Percentiles rank a stretch among this genome's conserved stretches.
These are phyloP conservation scores for Cephonodes hylas DNA, from an alignment of 2,888 invertebrate species.

Conservation along the genomic window DNA sequence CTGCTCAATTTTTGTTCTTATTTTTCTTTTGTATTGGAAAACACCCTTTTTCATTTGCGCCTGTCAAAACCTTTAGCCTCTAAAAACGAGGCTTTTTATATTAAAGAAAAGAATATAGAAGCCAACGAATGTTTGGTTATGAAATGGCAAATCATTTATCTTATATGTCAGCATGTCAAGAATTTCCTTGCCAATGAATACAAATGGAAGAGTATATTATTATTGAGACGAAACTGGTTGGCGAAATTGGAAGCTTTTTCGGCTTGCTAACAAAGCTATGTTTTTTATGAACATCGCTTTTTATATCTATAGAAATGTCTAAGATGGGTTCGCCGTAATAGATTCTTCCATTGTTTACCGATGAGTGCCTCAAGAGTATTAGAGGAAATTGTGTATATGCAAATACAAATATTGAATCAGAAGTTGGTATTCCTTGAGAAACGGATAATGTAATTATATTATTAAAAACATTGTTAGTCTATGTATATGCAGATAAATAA, in stretches of 20 bases:
- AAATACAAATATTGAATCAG: neutral
- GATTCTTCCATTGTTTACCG: neutral
- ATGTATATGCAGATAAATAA: too few relatives aligned
- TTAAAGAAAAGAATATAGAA: neutral
- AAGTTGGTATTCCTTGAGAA: neutral
- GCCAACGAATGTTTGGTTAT: neutral
- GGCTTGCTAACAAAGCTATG: neutral
- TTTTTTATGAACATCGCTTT: neutral
- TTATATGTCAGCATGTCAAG: constrained; percentile 2
- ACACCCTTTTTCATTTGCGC: neutral
- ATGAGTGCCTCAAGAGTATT: neutral
- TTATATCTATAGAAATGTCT: neutral
- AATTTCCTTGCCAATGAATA: neutral
- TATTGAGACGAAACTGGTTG: neutral
- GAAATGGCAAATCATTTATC: neutral
- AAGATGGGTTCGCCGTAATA: neutral
- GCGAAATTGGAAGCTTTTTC: neutral
- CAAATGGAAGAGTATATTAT: neutral
- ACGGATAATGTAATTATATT: neutral
- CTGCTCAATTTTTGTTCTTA: neutral
- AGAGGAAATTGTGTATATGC: neutral
- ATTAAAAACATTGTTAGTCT: too few relatives aligned
- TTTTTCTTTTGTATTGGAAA: neutral
- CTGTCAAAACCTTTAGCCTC: neutral
- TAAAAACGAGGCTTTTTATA: neutral